Percentiles rank a stretch among this genome's conserved stretches.
These are phyloP conservation scores for Criorhina ranunculi DNA, from an alignment of 2,888 invertebrate species.

Conservation along the genomic window DNA sequence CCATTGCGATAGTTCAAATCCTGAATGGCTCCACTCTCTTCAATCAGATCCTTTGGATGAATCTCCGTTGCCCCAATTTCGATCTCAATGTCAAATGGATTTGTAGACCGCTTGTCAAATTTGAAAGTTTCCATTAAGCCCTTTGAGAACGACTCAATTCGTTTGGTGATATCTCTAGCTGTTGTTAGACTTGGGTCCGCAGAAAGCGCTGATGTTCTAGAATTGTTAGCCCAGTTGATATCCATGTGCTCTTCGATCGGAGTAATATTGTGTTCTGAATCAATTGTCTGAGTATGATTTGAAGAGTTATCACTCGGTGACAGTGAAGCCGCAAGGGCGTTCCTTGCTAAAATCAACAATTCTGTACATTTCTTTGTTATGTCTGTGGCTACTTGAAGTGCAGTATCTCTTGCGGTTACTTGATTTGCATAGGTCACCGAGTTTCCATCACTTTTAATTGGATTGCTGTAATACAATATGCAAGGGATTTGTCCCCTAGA, in stretches of 20 bases:
- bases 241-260: constrained; percentile 85
- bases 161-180: constrained; percentile 84
- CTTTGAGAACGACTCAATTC: constrained; percentile 84
- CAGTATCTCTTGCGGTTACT: constrained; percentile 83
- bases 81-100: constrained; percentile 85
- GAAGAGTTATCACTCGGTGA: constrained; percentile 86
- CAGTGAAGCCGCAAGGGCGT: constrained; percentile 86
- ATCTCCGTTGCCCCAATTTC: constrained; percentile 85
- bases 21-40: constrained; percentile 81
- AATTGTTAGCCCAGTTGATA: constrained; percentile 84
- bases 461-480: constrained; percentile 89
- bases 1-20: constrained; percentile 83
- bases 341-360: constrained; percentile 90
- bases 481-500: constrained; percentile 97
- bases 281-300: constrained; percentile 84
- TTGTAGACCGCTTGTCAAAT: constrained; percentile 84
- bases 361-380: constrained; percentile 92
- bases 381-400: constrained; percentile 91
- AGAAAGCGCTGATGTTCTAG: constrained; percentile 82
- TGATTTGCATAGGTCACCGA: constrained; percentile 79
- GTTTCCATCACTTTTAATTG: constrained; percentile 81
- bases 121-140: constrained; percentile 84
- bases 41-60: constrained; percentile 82
- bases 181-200: constrained; percentile 82
- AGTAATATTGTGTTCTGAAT: constrained; percentile 84